Conservation (phyloP, 2,888 invertebrate species). For the Parasteatoda lunata region DNA sequence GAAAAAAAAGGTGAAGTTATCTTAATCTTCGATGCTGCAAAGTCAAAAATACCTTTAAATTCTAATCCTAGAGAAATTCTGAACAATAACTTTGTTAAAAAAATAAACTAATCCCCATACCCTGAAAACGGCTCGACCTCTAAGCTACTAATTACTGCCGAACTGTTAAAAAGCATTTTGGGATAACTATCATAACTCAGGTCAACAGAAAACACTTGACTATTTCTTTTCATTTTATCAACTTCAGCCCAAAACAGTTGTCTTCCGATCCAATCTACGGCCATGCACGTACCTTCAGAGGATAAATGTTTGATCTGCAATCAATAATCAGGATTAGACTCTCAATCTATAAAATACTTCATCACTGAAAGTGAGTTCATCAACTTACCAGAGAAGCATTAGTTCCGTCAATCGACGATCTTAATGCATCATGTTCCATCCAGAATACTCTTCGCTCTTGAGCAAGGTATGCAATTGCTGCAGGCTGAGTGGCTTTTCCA, state of each 20-base stretch:
- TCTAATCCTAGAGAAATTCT: no score
- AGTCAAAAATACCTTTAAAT: no score
- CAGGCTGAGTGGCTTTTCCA: constrained; percentile 78
- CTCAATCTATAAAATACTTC: neutral
- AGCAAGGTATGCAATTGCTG: constrained; percentile 82
- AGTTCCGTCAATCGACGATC: constrained; percentile 78
- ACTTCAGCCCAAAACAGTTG: constrained; percentile 87
- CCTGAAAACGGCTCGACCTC: constrained; percentile 85
- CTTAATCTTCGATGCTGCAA: no score
- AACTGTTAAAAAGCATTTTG: constrained; percentile 71
- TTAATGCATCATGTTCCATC: constrained; percentile 85
- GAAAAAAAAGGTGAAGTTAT: no score
- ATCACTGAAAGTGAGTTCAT: neutral
- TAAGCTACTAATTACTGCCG: constrained; percentile 79
- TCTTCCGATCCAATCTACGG: constrained; percentile 91
- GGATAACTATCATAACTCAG: constrained; percentile 71
- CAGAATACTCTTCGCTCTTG: constrained; percentile 86
- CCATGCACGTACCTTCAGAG: constrained; percentile 80
- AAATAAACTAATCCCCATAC: constrained; percentile 74
- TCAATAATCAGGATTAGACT: neutral
- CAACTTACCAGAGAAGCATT: constrained; percentile 72
- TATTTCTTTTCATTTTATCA: constrained; percentile 75
- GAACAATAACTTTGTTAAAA: neutral
- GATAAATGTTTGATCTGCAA: constrained; percentile 75
- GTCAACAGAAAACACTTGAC: constrained; percentile 74